Evolutionary conservation across 64 coral and sea anemone species (phyloP).

Genomic region (Montipora capricornis): DNA sequence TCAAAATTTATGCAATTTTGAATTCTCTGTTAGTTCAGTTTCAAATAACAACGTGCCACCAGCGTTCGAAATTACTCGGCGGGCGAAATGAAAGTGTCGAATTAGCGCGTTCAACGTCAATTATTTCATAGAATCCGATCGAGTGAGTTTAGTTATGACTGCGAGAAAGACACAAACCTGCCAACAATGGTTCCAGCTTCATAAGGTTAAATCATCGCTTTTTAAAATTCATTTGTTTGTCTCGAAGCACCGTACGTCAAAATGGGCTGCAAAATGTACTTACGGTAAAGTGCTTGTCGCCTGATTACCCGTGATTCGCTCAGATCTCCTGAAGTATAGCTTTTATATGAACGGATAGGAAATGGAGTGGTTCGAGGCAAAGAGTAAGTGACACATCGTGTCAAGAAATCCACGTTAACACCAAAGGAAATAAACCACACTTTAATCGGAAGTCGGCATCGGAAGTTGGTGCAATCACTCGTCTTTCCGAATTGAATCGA

Average conservation of each 20-base stretch:
- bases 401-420: background rate
- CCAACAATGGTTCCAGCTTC: slow-evolving; percentile 8
- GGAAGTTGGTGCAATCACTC: slow-evolving; percentile 1
- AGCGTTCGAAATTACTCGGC: background rate
- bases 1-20: background rate
- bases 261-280: background rate
- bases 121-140: background rate
- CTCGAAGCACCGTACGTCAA: background rate
- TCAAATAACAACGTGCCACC: background rate
- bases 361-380: background rate
- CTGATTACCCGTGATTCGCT: background rate
- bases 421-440: slow-evolving; percentile 19
- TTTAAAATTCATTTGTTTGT: background rate
- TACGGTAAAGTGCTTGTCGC: background rate
- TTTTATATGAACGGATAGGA: background rate
- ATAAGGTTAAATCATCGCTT: slow-evolving; percentile 24
- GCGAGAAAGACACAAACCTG: slow-evolving; percentile 17
- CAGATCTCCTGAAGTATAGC: background rate
- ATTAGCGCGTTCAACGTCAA: too few species aligned
- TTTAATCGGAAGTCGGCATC: background rate
- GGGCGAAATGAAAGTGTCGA: background rate
- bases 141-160: too few species aligned
- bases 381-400: background rate
- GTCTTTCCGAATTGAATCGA: slow-evolving; percentile 1
- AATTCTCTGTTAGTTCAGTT: background rate